A percentile compares a stretch with the other conserved stretches of the same genome.
Evolutionary conservation across 2,797 vertebrate genomes (phyloP).

Genomic region (Rhynchonycteris naso): DNA sequence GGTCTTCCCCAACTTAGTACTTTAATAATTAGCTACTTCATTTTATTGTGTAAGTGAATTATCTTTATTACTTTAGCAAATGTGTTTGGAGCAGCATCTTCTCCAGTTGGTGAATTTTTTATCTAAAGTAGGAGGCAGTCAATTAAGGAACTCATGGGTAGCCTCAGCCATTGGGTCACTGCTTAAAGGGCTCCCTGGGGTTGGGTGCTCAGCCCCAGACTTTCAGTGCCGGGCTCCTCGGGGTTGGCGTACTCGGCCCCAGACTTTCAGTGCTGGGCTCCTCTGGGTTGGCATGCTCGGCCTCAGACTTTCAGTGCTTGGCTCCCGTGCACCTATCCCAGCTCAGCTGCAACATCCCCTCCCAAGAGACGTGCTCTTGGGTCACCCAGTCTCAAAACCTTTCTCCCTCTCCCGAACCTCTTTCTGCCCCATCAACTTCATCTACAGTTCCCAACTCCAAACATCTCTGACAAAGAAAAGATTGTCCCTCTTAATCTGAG

Average conservation of each 20-base stretch:
- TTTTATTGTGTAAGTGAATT: conserved; percentile 11
- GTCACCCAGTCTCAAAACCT: background rate
- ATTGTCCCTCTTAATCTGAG: background rate
- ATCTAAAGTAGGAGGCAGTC: background rate
- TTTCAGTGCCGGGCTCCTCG: background rate
- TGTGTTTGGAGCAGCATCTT: background rate
- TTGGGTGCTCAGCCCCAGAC: background rate
- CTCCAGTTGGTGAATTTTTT: background rate
- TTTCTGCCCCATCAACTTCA: background rate
- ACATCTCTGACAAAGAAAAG: background rate
- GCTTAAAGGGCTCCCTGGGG: background rate
- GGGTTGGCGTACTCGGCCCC: background rate
- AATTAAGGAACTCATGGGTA: background rate
- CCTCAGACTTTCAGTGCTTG: background rate
- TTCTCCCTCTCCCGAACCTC: background rate
- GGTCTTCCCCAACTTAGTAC: background rate
- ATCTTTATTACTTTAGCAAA: background rate
- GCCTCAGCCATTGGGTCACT: background rate
- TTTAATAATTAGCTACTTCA: background rate
- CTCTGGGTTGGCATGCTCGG: background rate
- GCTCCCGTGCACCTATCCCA: background rate
- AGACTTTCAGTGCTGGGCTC: background rate
- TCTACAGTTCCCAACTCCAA: background rate
- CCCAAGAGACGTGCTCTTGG: background rate
- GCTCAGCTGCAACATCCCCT: background rate